These are phyloP conservation scores for Nysson spinosus DNA, from an alignment of 2,888 invertebrate species.

Conservation along the genomic window DNA sequence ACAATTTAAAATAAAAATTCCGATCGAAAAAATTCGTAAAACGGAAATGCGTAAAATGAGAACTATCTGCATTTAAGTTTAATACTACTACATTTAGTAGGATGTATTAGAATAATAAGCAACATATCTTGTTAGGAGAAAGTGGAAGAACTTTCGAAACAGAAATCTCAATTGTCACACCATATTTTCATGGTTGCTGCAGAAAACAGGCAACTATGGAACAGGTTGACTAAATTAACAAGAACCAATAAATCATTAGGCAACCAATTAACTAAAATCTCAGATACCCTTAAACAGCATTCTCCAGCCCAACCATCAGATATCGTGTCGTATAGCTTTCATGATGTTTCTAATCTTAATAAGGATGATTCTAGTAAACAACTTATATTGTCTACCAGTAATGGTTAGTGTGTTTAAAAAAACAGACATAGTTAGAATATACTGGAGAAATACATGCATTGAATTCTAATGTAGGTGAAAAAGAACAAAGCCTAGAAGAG, in stretches of 20 bases:
- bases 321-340: constrained; percentile 63
- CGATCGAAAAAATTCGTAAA: no score
- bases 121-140: constrained; percentile 77
- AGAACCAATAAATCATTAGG: constrained; percentile 80
- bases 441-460: not conserved
- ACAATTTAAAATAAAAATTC: no score
- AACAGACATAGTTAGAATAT: not conserved
- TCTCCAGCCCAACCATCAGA: constrained; percentile 65
- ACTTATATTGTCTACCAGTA: constrained; percentile 40
- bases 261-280: constrained; percentile 79
- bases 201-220: constrained; percentile 90
- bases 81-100: not conserved
- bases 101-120: not conserved
- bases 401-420: constrained; percentile 51
- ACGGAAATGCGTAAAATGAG: no score
- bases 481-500: constrained; percentile 84
- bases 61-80: not conserved
- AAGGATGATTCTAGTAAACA: constrained; percentile 52
- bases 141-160: constrained; percentile 84
- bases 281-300: constrained; percentile 78
- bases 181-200: constrained; percentile 89
- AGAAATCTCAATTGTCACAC: constrained; percentile 87
- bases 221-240: constrained; percentile 82
- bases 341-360: constrained; percentile 47
- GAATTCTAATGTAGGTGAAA: constrained; percentile 53